Conservation (phyloP, 2,888 invertebrate species). For the Sympetrum striolatum region DNA sequence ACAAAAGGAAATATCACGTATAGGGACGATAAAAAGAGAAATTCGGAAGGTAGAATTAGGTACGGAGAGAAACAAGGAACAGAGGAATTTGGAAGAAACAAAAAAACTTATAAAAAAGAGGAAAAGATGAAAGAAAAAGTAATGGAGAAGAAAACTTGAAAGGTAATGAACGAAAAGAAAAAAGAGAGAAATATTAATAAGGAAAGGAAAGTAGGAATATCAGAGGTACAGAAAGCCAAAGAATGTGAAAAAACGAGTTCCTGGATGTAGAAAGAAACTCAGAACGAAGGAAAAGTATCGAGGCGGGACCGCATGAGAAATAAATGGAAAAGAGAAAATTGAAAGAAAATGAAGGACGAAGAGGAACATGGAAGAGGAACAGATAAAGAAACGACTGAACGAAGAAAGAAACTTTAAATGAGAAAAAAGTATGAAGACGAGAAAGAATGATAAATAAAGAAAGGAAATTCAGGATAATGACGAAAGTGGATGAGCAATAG, state of each 20-base stretch:
- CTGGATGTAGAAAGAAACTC: background rate
- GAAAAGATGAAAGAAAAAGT: background rate
- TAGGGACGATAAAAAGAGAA: too few species aligned
- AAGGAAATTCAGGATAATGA: background rate
- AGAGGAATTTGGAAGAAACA: too few species aligned
- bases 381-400: background rate
- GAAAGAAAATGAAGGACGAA: too few species aligned
- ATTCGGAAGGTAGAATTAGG: too few species aligned
- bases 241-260: too few species aligned
- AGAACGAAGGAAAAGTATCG: background rate
- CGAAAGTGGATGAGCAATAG: background rate
- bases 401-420: background rate
- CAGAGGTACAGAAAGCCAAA: background rate
- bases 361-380: background rate
- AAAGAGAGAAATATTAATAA: background rate
- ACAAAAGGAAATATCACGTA: too few species aligned
- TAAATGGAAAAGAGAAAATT: too few species aligned
- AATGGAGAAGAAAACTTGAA: background rate
- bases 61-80: too few species aligned
- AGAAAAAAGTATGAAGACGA: background rate
- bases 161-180: background rate
- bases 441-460: background rate
- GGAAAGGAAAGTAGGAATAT: background rate
- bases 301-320: background rate
- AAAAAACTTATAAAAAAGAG: background rate